Conservation (phyloP, 2,888 invertebrate species). For the Gibbula magus region DNA sequence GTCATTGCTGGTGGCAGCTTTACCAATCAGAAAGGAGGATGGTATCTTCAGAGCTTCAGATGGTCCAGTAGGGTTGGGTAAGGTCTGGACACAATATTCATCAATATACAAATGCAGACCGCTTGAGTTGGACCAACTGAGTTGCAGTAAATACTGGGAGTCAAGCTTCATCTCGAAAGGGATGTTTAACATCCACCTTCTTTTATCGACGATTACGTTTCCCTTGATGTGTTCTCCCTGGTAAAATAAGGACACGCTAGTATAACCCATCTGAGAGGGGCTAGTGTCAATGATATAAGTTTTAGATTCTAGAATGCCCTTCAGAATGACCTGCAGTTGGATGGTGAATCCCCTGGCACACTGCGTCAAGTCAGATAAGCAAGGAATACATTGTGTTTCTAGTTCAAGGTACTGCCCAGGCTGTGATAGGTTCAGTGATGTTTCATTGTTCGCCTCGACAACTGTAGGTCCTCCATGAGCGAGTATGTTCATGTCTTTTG, state of each 20-base stretch:
- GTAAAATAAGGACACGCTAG: constrained; percentile 24
- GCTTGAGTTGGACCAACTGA: constrained; percentile 14
- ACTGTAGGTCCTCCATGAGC: constrained; percentile 36
- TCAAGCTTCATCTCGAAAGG: constrained; percentile 1
- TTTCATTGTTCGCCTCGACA: constrained; percentile 1
- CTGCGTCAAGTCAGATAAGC: constrained; percentile 24
- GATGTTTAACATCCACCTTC: constrained; percentile 27
- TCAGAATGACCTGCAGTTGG: constrained; percentile 30
- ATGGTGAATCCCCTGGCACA: constrained; percentile 43
- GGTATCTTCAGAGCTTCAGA: neutral
- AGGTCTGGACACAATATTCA: neutral
- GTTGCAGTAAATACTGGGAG: constrained; percentile 7
- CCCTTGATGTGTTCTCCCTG: constrained; percentile 18
- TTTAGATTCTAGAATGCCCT: neutral
- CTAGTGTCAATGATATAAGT: constrained; percentile 31
- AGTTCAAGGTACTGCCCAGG: constrained; percentile 40
- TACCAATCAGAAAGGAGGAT: constrained; percentile 15
- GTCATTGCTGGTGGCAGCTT: neutral
- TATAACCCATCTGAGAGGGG: neutral
- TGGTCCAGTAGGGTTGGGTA: neutral
- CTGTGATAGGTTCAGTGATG: constrained; percentile 33
- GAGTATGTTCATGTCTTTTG: constrained; percentile 33
- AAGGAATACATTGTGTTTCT: constrained; percentile 27
- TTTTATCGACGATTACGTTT: neutral
- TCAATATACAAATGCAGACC: constrained; percentile 18